These are phyloP conservation scores for Prenolepis imparis DNA, from an alignment of 2,888 invertebrate species.

Conservation along the genomic window DNA sequence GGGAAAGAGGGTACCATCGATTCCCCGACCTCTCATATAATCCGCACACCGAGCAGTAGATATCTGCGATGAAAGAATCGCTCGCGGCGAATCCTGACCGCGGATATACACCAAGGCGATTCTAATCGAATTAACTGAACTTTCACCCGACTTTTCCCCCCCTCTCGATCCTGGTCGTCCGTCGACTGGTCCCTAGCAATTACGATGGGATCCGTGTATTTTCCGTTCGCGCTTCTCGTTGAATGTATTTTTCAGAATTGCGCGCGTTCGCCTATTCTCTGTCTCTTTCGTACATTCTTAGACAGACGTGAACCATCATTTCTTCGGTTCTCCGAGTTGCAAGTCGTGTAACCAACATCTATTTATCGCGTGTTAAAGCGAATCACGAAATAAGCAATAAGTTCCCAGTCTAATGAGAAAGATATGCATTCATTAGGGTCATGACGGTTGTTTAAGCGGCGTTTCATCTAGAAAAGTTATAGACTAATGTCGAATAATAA, in stretches of 20 bases:
- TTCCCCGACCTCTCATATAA: slow-evolving; percentile 63
- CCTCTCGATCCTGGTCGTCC: slow-evolving; percentile 55
- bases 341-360: slow-evolving; percentile 9
- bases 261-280: slow-evolving; percentile 28
- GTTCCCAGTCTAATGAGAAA: slow-evolving; percentile 36
- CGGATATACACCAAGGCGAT: slow-evolving; percentile 74
- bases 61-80: slow-evolving; percentile 61
- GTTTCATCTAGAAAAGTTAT: slow-evolving; percentile 9
- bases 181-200: slow-evolving; percentile 74
- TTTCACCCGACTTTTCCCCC: slow-evolving; percentile 75
- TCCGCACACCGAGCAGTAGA: slow-evolving; percentile 64
- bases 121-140: slow-evolving; percentile 81
- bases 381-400: slow-evolving; percentile 33
- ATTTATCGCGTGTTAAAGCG: slow-evolving; percentile 44
- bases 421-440: slow-evolving; percentile 49
- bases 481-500: slow-evolving; percentile 38
- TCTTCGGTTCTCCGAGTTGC: neutral
- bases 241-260: slow-evolving; percentile 43
- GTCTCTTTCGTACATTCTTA: neutral
- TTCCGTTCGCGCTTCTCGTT: slow-evolving; percentile 56
- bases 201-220: slow-evolving; percentile 64
- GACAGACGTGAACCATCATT: slow-evolving; percentile 23
- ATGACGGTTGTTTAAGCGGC: slow-evolving; percentile 34
- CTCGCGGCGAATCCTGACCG: slow-evolving; percentile 76
- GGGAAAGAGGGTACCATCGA: slow-evolving; percentile 49